phyloP scores from a whole-genome alignment of 2,888 invertebrate genomes.

The Smittia sp. region DNA sequence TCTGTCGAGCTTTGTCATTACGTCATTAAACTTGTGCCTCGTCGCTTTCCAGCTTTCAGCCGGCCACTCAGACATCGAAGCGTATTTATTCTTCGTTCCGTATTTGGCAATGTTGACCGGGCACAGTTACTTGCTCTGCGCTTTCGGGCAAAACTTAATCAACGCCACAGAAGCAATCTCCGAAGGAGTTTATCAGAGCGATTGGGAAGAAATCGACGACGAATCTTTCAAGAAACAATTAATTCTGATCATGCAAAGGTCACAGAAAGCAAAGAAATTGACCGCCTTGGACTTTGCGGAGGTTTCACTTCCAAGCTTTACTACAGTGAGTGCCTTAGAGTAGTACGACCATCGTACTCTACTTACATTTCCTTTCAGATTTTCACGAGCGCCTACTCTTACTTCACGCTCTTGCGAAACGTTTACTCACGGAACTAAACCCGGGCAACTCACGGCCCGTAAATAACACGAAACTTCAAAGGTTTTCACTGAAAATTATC shows the following conservation, averaged over 20 bases:
- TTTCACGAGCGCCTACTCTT: too few species aligned
- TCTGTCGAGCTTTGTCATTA: neutral
- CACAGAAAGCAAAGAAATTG: neutral
- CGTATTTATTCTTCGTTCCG: neutral
- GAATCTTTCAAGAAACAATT: neutral
- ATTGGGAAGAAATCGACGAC: neutral
- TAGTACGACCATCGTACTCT: too few species aligned
- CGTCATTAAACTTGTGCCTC: neutral
- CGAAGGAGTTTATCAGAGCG: neutral
- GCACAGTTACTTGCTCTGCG: neutral
- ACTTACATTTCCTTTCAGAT: too few species aligned
- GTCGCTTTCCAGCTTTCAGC: neutral
- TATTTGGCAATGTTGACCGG: neutral
- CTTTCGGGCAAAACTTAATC: neutral
- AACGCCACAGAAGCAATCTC: neutral
- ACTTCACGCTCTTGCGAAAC: too few species aligned
- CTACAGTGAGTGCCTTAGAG: neutral
- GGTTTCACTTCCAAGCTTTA: neutral
- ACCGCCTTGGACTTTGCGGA: neutral
- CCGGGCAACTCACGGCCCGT: too few species aligned
- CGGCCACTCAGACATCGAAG: neutral
- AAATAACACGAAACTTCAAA: too few species aligned
- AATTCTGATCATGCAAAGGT: neutral
- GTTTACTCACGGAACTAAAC: too few species aligned
- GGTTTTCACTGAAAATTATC: too few species aligned